A percentile compares a stretch with the other conserved stretches of the same genome.
phyloP scores from a whole-genome alignment of 1,140 invertebrate genomes.

The Spodoptera frugiperda region DNA sequence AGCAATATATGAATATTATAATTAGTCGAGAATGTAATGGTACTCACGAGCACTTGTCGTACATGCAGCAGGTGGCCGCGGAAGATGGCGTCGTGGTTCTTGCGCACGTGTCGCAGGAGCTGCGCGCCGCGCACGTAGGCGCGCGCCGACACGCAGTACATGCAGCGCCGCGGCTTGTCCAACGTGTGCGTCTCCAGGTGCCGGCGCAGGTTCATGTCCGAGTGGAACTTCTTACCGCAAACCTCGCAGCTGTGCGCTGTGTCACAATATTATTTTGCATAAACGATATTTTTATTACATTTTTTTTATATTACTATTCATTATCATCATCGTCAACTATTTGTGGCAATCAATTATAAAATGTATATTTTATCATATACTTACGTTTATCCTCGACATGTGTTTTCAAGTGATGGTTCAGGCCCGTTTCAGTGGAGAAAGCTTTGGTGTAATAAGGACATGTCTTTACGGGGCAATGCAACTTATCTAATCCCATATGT shows the following conservation, averaged over 20 bases:
- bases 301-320: background rate
- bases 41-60: slow-evolving; percentile 70
- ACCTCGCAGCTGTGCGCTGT: slow-evolving; percentile 70
- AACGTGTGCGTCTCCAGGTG: slow-evolving; percentile 75
- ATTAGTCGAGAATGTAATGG: background rate
- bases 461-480: slow-evolving; percentile 62
- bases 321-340: too few species aligned
- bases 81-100: slow-evolving; percentile 69
- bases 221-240: slow-evolving; percentile 70
- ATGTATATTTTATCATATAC: slow-evolving; percentile 38
- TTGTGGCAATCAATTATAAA: too few species aligned
- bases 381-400: slow-evolving; percentile 67
- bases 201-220: slow-evolving; percentile 69
- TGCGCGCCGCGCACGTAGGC: slow-evolving; percentile 79
- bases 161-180: slow-evolving; percentile 79
- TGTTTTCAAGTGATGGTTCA: slow-evolving; percentile 64
- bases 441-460: slow-evolving; percentile 59
- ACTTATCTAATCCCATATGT: slow-evolving; percentile 57
- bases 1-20: background rate
- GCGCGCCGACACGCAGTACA: slow-evolving; percentile 79
- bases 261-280: background rate
- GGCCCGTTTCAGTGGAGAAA: slow-evolving; percentile 53
- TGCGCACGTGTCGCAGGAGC: slow-evolving; percentile 75
- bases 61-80: slow-evolving; percentile 72
- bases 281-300: too few species aligned